Evolutionary conservation across 2,113 vertebrate species (phyloP).

Genomic region (Phrynosoma blainvillii): DNA sequence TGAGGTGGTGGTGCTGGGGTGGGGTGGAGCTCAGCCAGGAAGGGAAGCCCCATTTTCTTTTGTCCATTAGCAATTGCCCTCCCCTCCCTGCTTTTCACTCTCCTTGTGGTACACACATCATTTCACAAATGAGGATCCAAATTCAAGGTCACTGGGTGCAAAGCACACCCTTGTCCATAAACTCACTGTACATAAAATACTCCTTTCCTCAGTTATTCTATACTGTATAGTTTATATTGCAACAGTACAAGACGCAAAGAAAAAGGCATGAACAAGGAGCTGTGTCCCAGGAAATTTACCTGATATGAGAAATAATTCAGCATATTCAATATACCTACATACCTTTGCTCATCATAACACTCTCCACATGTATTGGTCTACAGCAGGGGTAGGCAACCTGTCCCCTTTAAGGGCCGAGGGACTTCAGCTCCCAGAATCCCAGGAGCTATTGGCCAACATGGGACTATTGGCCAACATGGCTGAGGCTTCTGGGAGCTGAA

Average conservation of each 20-base stretch:
- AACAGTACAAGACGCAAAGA: neutral
- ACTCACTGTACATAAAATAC: neutral
- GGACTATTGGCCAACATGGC: no score
- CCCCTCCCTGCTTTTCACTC: neutral
- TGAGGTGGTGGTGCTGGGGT: neutral
- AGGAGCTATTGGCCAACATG: no score
- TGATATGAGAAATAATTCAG: neutral
- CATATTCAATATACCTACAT: neutral
- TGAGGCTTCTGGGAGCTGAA: no score
- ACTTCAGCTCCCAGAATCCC: no score
- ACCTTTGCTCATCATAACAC: no score
- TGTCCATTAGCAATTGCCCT: neutral
- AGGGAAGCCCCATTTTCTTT: constrained; percentile 19
- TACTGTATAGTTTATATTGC: neutral
- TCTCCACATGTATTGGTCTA: no score
- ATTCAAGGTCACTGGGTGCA: neutral
- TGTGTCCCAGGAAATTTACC: neutral
- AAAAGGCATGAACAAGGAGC: neutral
- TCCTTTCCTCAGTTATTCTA: neutral
- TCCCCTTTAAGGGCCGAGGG: no score
- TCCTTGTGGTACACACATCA: neutral
- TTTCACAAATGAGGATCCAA: neutral
- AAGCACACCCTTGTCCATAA: neutral
- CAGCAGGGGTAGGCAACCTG: no score
- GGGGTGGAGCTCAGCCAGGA: neutral